A percentile compares a stretch with the other conserved stretches of the same genome.
These are phyloP conservation scores for Epinotia bilunana DNA, from an alignment of 2,888 invertebrate genomes.

Conservation along the genomic window DNA sequence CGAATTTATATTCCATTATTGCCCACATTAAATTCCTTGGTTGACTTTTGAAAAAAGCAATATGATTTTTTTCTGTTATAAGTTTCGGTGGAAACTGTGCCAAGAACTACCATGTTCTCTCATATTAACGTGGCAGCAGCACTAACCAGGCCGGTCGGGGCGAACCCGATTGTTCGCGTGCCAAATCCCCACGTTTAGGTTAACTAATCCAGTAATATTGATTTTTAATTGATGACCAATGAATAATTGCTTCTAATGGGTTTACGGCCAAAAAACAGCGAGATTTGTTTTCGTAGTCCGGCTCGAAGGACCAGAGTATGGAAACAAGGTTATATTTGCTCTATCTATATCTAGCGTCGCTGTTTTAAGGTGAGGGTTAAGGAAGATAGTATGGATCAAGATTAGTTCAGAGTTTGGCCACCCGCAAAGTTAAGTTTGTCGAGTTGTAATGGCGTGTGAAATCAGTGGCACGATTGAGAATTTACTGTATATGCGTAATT, in stretches of 20 bases:
- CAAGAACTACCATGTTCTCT: background rate
- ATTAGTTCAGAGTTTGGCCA: constrained; percentile 18
- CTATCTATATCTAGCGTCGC: background rate
- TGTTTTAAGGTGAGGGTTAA: background rate
- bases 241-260: constrained; percentile 58
- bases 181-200: constrained; percentile 69
- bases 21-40: too few species aligned
- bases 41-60: too few species aligned
- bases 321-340: constrained; percentile 9
- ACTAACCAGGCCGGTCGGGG: constrained; percentile 20
- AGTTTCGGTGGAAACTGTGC: background rate
- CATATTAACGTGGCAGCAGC: background rate
- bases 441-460: constrained; percentile 30
- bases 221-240: constrained; percentile 67
- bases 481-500: constrained; percentile 7
- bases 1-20: too few species aligned
- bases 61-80: too few species aligned
- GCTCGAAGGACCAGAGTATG: constrained; percentile 50
- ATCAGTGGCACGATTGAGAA: constrained; percentile 32
- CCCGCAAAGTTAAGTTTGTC: constrained; percentile 1
- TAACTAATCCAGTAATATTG: constrained; percentile 61
- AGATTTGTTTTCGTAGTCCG: constrained; percentile 49
- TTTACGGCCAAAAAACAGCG: constrained; percentile 46
- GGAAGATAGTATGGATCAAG: background rate
- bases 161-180: constrained; percentile 61